These are phyloP conservation scores for Anhinga rufa DNA, from an alignment of 2,113 vertebrate species.

Conservation along the genomic window DNA sequence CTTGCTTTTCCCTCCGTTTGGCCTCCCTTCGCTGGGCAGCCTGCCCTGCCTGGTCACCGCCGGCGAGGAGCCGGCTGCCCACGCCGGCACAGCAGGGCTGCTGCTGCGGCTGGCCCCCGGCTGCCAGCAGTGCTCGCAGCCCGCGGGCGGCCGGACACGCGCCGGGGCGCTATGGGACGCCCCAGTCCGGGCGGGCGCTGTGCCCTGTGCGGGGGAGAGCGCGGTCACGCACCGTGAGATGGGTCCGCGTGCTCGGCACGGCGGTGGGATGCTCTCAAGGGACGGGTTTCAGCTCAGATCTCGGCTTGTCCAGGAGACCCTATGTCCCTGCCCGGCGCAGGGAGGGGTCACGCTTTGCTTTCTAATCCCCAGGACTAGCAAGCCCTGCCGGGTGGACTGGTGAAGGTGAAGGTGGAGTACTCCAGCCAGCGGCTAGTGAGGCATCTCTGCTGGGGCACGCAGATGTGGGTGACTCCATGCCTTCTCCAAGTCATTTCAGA, in stretches of 20 bases:
- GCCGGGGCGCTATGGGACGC: background rate
- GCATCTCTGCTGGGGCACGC: background rate
- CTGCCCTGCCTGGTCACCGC: background rate
- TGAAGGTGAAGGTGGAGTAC: background rate
- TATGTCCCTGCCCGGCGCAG: background rate
- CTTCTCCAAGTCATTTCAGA: background rate
- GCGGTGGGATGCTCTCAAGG: background rate
- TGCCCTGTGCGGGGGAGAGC: background rate
- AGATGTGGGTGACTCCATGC: rapidly evolving
- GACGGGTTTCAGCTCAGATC: background rate
- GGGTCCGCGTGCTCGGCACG: background rate
- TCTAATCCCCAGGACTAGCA: background rate
- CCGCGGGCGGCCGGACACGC: background rate
- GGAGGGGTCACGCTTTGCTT: background rate
- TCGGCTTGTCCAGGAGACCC: no score
- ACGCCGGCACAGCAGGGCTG: background rate
- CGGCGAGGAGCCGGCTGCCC: background rate
- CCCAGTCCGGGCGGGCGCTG: background rate
- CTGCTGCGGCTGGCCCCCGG: background rate
- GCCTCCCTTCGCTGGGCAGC: background rate
- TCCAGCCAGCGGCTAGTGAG: background rate
- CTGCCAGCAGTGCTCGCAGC: background rate
- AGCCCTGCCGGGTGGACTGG: background rate
- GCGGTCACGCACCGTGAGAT: rapidly evolving
- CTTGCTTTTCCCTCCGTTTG: background rate